A percentile compares a stretch with the other conserved stretches of the same genome.
These are phyloP conservation scores for Tetragonula clypearis DNA, from an alignment of 1,140 invertebrate species.

Conservation along the genomic window DNA sequence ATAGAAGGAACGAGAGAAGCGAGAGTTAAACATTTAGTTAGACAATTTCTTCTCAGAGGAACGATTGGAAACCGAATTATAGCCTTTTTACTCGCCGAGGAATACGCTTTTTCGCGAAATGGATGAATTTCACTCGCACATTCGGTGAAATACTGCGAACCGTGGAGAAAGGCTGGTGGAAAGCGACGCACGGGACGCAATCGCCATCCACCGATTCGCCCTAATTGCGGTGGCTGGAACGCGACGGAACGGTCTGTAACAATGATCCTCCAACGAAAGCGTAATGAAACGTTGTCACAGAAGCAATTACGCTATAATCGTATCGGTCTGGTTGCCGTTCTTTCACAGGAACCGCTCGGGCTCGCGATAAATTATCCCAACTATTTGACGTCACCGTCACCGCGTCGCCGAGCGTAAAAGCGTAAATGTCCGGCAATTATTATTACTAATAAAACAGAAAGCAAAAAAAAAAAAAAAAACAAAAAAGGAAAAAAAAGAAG, in stretches of 20 bases:
- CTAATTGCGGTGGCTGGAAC: background rate
- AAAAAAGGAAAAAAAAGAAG: background rate
- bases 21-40: no score
- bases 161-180: no score
- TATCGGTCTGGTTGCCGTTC: slow-evolving; percentile 11
- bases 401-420: background rate
- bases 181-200: background rate
- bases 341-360: background rate
- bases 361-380: slow-evolving; percentile 4
- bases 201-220: background rate
- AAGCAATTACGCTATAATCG: slow-evolving; percentile 36
- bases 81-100: no score
- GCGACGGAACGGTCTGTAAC: background rate
- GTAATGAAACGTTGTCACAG: background rate
- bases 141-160: no score
- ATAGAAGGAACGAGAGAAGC: no score
- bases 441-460: background rate
- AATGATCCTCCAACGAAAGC: background rate
- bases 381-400: background rate
- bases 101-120: no score
- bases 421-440: background rate
- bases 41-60: no score
- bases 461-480: no score
- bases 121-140: no score
- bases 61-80: no score